Percentiles rank a stretch among this genome's conserved stretches.
These are phyloP conservation scores for Adelphocoris suturalis DNA, from an alignment of 2,888 invertebrate genomes.

Conservation along the genomic window DNA sequence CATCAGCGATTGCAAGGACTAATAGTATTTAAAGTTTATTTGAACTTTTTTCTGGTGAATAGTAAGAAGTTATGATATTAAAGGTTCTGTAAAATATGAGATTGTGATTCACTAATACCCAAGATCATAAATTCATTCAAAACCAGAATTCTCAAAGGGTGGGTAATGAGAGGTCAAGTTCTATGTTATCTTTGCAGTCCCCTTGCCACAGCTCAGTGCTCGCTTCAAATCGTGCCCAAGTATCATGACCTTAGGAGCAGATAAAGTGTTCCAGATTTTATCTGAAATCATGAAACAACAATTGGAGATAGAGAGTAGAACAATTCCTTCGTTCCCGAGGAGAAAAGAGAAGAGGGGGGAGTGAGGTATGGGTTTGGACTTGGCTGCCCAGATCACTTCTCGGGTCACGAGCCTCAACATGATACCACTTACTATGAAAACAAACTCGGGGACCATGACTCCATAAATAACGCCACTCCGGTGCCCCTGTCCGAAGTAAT, in stretches of 20 bases:
- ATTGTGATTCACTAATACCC: too few relatives aligned
- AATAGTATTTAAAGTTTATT: too few relatives aligned
- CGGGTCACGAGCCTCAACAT: conserved; percentile 71
- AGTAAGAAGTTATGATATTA: too few relatives aligned
- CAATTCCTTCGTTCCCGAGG: conserved; percentile 60
- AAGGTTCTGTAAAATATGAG: too few relatives aligned
- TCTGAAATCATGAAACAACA: conserved; percentile 72
- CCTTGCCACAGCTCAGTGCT: conserved; percentile 39
- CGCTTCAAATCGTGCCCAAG: conserved; percentile 70
- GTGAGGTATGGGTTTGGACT: conserved; percentile 65
- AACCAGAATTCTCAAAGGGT: not conserved
- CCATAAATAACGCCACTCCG: conserved; percentile 67
- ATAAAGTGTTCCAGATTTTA: conserved; percentile 72
- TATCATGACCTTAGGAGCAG: conserved; percentile 71
- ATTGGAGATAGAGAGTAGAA: conserved; percentile 71
- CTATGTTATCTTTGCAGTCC: conserved; percentile 38
- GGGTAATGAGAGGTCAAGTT: conserved; percentile 61
- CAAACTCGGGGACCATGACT: conserved; percentile 61
- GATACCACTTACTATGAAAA: conserved; percentile 70
- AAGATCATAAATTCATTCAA: not conserved
- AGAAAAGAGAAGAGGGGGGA: conserved; percentile 38
- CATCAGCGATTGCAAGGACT: too few relatives aligned
- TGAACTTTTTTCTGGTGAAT: too few relatives aligned
- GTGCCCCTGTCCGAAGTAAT: conserved; percentile 54
- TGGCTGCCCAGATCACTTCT: conserved; percentile 62